Percentiles rank a stretch among this genome's conserved stretches.
phyloP scores from a whole-genome alignment of 2,113 vertebrate species.

The Centrocercus urophasianus region DNA sequence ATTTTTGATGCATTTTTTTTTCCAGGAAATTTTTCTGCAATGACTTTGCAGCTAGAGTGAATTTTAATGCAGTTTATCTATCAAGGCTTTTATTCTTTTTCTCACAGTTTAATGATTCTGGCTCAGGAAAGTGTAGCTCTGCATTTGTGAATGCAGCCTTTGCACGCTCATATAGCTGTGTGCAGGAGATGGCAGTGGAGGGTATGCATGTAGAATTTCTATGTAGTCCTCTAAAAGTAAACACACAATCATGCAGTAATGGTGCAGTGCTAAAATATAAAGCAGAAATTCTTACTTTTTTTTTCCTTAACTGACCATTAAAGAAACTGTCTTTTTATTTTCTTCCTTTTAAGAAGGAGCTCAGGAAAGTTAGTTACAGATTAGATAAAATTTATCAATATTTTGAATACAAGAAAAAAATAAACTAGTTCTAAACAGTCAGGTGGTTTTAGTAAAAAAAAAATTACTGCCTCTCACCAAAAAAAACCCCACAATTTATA shows the following conservation, averaged over 20 bases:
- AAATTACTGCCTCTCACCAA: neutral
- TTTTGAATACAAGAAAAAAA: neutral
- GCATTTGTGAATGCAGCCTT: neutral
- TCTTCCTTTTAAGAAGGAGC: neutral
- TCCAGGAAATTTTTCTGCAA: slow-evolving; percentile 39
- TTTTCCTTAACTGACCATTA: neutral
- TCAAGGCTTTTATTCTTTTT: slow-evolving; percentile 9
- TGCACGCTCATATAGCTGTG: neutral
- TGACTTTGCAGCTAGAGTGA: neutral
- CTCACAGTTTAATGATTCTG: neutral
- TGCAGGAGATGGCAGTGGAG: neutral
- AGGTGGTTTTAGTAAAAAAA: neutral
- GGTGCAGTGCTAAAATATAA: neutral
- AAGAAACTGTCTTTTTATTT: neutral
- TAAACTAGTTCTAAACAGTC: neutral
- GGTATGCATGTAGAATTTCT: neutral
- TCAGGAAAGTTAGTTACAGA: neutral
- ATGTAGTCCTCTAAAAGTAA: slow-evolving; percentile 16
- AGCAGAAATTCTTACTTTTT: neutral
- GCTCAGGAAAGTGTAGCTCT: neutral
- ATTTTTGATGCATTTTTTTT: slow-evolving; percentile 14
- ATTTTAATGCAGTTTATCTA: slow-evolving; percentile 39
- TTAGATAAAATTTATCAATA: neutral
- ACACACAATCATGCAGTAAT: neutral
- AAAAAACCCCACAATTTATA: neutral